These are phyloP conservation scores for Strigamia maritima DNA, from an alignment of 2,888 invertebrate genomes.

Conservation along the genomic window DNA sequence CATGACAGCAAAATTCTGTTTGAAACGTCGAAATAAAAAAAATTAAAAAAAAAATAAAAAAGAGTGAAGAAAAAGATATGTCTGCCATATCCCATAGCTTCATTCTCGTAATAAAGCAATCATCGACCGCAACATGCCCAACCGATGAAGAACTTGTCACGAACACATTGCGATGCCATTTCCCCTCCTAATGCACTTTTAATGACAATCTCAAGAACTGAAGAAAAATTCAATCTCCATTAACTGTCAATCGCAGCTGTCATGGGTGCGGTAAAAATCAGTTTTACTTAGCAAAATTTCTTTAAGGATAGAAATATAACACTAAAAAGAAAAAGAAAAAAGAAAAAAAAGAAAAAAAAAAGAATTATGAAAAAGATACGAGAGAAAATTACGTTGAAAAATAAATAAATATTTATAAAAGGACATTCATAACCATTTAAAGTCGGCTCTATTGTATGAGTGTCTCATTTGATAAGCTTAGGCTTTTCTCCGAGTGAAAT, in stretches of 20 bases:
- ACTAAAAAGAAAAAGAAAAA: background rate
- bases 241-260: constrained; percentile 36
- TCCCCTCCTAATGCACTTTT: constrained; percentile 35
- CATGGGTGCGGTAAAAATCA: constrained; percentile 21
- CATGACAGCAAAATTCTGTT: background rate
- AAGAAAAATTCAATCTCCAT: constrained; percentile 36
- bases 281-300: background rate
- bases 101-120: constrained; percentile 18
- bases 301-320: background rate
- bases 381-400: background rate
- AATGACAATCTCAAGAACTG: constrained; percentile 31
- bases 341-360: background rate
- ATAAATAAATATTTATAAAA: background rate
- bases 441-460: background rate
- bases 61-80: background rate
- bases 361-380: background rate
- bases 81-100: constrained; percentile 17
- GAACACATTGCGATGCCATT: constrained; percentile 33
- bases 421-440: background rate
- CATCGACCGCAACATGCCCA: constrained; percentile 27
- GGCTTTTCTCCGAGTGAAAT: background rate
- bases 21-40: background rate
- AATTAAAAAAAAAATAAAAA: background rate
- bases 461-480: constrained; percentile 12
- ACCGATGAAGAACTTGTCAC: constrained; percentile 29